Percentiles rank a stretch among this genome's conserved stretches.
These are phyloP conservation scores for Brenthis hecate DNA, from an alignment of 2,888 invertebrate genomes.

Conservation along the genomic window DNA sequence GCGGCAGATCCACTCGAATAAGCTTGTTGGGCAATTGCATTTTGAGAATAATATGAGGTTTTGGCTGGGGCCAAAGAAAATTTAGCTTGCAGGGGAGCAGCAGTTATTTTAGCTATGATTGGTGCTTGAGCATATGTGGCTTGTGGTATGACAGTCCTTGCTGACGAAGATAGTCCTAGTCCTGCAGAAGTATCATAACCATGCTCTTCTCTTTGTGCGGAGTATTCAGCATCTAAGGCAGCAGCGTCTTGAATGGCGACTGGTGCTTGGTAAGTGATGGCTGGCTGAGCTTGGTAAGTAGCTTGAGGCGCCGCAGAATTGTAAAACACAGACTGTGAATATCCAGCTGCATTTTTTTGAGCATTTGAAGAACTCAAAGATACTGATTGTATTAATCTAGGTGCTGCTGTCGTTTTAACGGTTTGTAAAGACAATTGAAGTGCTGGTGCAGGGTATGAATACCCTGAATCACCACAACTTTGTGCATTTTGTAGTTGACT, in stretches of 20 bases:
- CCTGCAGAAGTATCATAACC: conserved; percentile 81
- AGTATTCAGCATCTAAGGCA: conserved; percentile 49
- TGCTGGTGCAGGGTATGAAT: conserved; percentile 80
- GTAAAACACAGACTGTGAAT: conserved; percentile 43
- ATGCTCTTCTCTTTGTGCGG: conserved; percentile 68
- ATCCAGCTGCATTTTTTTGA: conserved; percentile 43
- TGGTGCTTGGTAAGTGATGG: conserved; percentile 48
- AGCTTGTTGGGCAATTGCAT: conserved; percentile 60
- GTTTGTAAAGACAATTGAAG: conserved; percentile 75
- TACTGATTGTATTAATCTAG: conserved; percentile 43
- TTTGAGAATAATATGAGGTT: conserved; percentile 61
- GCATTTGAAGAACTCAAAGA: conserved; percentile 44
- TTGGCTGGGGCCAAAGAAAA: conserved; percentile 62
- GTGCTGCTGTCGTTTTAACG: conserved; percentile 51
- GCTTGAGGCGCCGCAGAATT: conserved; percentile 46
- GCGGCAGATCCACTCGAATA: conserved; percentile 61
- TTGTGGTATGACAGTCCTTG: conserved; percentile 65
- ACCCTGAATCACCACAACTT: conserved; percentile 70
- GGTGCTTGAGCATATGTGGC: conserved; percentile 79
- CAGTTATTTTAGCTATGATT: conserved; percentile 75
- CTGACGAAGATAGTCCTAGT: conserved; percentile 71
- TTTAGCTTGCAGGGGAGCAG: conserved; percentile 71
- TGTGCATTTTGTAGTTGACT: conserved; percentile 66
- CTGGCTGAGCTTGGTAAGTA: conserved; percentile 54
- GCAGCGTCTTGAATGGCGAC: conserved; percentile 55